These are phyloP conservation scores for Hyalella azteca DNA, from an alignment of 2,888 invertebrate genomes.

Conservation along the genomic window DNA sequence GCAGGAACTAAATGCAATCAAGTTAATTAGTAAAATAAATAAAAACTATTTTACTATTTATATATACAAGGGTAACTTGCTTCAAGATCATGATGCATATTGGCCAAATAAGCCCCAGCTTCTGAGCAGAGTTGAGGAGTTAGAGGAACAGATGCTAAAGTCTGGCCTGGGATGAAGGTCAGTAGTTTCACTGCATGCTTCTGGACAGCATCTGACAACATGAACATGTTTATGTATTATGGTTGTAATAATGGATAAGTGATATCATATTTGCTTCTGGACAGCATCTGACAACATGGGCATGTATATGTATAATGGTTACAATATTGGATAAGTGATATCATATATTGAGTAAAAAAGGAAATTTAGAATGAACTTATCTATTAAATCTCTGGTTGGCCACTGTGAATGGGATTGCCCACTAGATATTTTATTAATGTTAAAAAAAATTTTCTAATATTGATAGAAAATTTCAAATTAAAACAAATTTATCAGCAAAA, in stretches of 20 bases:
- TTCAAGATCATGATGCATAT: conserved; percentile 73
- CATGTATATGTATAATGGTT: neutral
- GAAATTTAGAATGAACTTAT: too few species aligned
- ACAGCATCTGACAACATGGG: conserved; percentile 14
- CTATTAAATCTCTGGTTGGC: too few species aligned
- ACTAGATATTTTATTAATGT: neutral
- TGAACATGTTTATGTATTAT: neutral
- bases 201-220: neutral
- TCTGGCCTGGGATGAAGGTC: conserved; percentile 76
- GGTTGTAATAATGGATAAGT: neutral
- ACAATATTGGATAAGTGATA: too few species aligned
- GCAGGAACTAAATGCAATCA: too few species aligned
- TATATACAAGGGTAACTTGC: conserved; percentile 66
- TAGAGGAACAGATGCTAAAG: conserved; percentile 70
- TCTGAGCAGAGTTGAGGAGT: conserved; percentile 72
- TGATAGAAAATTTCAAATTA: neutral
- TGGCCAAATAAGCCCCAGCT: conserved; percentile 76
- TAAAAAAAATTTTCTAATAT: neutral
- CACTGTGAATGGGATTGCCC: too few species aligned
- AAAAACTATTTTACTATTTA: too few species aligned
- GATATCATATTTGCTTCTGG: too few species aligned
- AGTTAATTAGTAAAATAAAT: too few species aligned
- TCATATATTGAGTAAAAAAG: too few species aligned
- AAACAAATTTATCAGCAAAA: too few species aligned
- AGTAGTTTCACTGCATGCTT: conserved; percentile 76